Conservation (phyloP, 2,797 vertebrate genomes). For the Delichon dasypus region DNA sequence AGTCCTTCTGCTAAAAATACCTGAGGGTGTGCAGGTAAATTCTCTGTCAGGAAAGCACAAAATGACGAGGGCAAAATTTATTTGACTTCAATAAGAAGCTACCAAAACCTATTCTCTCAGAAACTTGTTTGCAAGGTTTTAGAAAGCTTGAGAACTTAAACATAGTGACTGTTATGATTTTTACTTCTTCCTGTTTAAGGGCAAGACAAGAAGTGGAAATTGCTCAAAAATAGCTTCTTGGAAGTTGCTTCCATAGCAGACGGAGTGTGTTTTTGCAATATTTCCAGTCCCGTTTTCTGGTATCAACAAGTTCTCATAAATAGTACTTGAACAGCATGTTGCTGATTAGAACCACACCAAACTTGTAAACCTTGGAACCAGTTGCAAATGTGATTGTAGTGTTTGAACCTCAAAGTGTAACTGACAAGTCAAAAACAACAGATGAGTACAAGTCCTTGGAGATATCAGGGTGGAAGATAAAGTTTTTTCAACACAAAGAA, state of each 20-base stretch:
- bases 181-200: conserved; percentile 58
- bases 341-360: conserved; percentile 14
- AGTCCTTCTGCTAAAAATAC: background rate
- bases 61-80: background rate
- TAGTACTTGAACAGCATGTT: background rate
- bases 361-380: background rate
- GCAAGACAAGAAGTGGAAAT: conserved; percentile 65
- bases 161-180: conserved; percentile 25
- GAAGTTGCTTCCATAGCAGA: conserved; percentile 48
- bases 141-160: conserved; percentile 17
- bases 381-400: background rate
- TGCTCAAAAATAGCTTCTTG: conserved; percentile 64
- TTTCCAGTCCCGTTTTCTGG: conserved; percentile 27
- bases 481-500: background rate
- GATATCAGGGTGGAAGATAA: background rate
- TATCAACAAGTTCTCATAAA: conserved; percentile 47
- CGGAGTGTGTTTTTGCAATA: conserved; percentile 41
- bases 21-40: background rate
- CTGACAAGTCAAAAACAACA: background rate
- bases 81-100: background rate
- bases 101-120: background rate
- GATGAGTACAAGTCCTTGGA: background rate
- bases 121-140: background rate
- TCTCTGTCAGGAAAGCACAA: background rate
- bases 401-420: background rate